These are phyloP conservation scores for Lepas anatifera DNA, from an alignment of 2,888 invertebrate species.

Conservation along the genomic window DNA sequence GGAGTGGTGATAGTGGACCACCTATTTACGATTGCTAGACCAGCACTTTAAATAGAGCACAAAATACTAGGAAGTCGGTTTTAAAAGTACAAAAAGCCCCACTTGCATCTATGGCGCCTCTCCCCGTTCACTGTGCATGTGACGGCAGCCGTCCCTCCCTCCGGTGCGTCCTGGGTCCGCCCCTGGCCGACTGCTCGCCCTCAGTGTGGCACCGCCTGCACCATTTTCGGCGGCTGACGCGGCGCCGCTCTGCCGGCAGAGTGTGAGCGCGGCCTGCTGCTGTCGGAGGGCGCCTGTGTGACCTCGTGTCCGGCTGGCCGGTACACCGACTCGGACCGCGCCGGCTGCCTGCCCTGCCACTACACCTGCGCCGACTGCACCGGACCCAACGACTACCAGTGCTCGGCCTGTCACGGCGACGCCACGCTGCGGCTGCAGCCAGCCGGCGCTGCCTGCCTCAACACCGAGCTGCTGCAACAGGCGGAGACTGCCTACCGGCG, in stretches of 20 bases:
- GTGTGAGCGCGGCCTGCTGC: constrained; percentile 48
- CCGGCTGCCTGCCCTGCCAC: constrained; percentile 52
- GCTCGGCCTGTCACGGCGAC: background rate
- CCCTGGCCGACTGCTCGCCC: too few relatives aligned
- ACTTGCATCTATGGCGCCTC: too few relatives aligned
- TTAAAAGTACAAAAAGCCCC: too few relatives aligned
- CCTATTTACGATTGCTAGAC: too few relatives aligned
- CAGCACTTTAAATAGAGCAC: too few relatives aligned
- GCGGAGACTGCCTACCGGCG: background rate
- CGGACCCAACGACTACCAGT: constrained; percentile 53
- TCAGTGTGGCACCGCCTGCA: too few relatives aligned
- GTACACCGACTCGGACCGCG: constrained; percentile 20
- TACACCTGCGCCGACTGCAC: constrained; percentile 58
- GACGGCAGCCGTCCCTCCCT: too few relatives aligned
- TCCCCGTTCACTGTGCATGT: too few relatives aligned
- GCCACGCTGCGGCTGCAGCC: background rate
- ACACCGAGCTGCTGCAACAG: background rate
- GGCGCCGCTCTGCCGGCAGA: constrained; percentile 43
- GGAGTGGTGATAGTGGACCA: too few relatives aligned
- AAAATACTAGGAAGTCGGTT: too few relatives aligned
- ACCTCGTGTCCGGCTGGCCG: constrained; percentile 41
- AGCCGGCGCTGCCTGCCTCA: background rate
- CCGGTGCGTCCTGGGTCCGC: too few relatives aligned
- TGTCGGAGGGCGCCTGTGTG: constrained; percentile 48
- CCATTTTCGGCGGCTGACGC: background rate